phyloP scores from a whole-genome alignment of 2,797 vertebrate species.

The Anguilla obscura region DNA sequence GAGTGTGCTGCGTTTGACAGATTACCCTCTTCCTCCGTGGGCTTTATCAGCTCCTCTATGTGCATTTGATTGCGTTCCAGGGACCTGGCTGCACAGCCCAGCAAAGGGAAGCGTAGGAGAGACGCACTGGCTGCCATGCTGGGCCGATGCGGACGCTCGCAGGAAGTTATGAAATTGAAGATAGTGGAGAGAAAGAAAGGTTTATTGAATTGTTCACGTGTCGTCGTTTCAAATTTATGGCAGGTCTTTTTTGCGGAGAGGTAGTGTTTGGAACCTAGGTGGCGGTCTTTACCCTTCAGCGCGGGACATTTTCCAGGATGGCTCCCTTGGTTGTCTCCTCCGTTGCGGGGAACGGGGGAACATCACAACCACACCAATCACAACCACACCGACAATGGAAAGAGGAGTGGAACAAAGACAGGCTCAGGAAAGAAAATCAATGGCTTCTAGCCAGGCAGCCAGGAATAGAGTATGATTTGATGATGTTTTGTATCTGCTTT shows the following conservation, averaged over 20 bases:
- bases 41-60: conserved; percentile 71
- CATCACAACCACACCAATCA: neutral
- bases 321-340: neutral
- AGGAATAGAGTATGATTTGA: conserved; percentile 4
- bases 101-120: conserved; percentile 66
- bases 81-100: conserved; percentile 57
- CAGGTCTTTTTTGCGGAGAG: conserved; percentile 4
- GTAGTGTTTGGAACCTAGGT: conserved; percentile 5
- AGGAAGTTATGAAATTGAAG: conserved; percentile 54
- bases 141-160: conserved; percentile 57
- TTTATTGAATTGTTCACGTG: conserved; percentile 34
- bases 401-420: conserved; percentile 7
- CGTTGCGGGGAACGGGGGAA: neutral
- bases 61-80: conserved; percentile 60
- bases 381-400: conserved; percentile 20
- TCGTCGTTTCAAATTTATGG: conserved; percentile 18
- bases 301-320: neutral
- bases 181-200: conserved; percentile 47
- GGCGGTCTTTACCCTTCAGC: conserved; percentile 7
- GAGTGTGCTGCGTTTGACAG: conserved; percentile 65
- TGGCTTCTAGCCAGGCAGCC: neutral
- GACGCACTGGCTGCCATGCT: conserved; percentile 56
- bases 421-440: neutral
- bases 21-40: conserved; percentile 65
- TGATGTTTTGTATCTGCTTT: conserved; percentile 5